These are phyloP conservation scores for Zaprionus gabonicus DNA, from an alignment of 1,140 invertebrate species.

Conservation along the genomic window DNA sequence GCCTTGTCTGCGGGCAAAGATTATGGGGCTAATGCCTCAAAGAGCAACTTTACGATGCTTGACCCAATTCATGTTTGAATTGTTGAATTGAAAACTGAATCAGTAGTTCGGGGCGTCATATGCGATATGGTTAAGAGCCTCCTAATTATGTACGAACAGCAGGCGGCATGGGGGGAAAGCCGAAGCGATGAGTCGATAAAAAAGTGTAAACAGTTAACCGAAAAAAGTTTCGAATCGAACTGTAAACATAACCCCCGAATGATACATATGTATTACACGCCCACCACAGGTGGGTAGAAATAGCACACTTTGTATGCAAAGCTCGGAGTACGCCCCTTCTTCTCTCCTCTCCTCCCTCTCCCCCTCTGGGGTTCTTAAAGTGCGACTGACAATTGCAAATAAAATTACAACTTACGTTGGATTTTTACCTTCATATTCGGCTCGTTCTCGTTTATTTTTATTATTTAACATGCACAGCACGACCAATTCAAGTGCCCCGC, in stretches of 20 bases:
- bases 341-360: not conserved
- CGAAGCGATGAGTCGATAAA: slow-evolving; percentile 8
- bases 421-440: slow-evolving; percentile 33
- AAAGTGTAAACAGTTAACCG: slow-evolving; percentile 24
- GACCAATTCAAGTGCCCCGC: slow-evolving; percentile 44
- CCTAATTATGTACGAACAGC: slow-evolving; percentile 39
- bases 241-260: not conserved
- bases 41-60: slow-evolving; percentile 25
- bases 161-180: slow-evolving; percentile 36
- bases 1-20: slow-evolving; percentile 52
- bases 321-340: not conserved
- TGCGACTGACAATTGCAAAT: slow-evolving; percentile 35
- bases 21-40: slow-evolving; percentile 48
- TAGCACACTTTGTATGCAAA: slow-evolving; percentile 8
- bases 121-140: slow-evolving; percentile 39
- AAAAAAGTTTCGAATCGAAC: slow-evolving; percentile 41
- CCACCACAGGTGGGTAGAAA: not conserved
- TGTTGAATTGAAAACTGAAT: slow-evolving; percentile 23
- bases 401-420: slow-evolving; percentile 46
- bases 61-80: slow-evolving; percentile 44
- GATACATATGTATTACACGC: not conserved
- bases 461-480: slow-evolving; percentile 73
- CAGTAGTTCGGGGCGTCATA: slow-evolving; percentile 33
- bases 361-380: not conserved
- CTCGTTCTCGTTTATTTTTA: slow-evolving; percentile 28